These are phyloP conservation scores for Phycodurus eques DNA, from an alignment of 2,113 vertebrate species.

Conservation along the genomic window DNA sequence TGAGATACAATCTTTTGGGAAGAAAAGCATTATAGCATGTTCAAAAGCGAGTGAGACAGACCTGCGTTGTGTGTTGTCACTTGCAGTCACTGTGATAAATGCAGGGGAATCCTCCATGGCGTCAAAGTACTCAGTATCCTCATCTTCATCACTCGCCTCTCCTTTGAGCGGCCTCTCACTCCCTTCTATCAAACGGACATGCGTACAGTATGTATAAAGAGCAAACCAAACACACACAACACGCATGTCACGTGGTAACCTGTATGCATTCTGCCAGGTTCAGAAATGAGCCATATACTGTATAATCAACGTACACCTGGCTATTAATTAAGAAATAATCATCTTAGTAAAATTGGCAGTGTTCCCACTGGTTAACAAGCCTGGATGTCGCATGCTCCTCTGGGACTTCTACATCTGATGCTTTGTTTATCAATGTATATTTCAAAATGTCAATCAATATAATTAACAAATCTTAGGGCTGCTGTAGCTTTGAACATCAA, in stretches of 20 bases:
- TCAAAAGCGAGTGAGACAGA: constrained; percentile 46
- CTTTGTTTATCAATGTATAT: no score
- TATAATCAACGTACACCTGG: constrained; percentile 53
- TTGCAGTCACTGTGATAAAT: constrained; percentile 93
- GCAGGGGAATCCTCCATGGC: constrained; percentile 97
- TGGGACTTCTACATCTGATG: neutral
- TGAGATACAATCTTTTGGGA: neutral
- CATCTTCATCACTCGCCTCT: constrained; percentile 98
- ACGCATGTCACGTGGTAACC: constrained; percentile 1
- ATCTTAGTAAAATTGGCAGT: constrained; percentile 47
- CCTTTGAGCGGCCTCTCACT: constrained; percentile 80
- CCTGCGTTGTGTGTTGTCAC: constrained; percentile 87
- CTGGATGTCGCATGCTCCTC: constrained; percentile 19
- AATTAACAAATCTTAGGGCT: neutral
- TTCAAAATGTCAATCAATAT: neutral
- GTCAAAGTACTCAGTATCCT: constrained; percentile 98
- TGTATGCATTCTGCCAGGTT: constrained; percentile 17
- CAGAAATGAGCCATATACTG: constrained; percentile 8
- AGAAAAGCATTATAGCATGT: neutral
- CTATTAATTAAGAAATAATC: constrained; percentile 55
- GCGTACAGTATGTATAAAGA: constrained; percentile 14
- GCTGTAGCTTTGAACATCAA: neutral
- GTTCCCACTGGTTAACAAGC: constrained; percentile 41
- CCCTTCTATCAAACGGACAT: constrained; percentile 57
- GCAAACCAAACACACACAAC: constrained; percentile 1